These are phyloP conservation scores for Trachops cirrhosus DNA, from an alignment of 2,797 vertebrate species.

Conservation along the genomic window DNA sequence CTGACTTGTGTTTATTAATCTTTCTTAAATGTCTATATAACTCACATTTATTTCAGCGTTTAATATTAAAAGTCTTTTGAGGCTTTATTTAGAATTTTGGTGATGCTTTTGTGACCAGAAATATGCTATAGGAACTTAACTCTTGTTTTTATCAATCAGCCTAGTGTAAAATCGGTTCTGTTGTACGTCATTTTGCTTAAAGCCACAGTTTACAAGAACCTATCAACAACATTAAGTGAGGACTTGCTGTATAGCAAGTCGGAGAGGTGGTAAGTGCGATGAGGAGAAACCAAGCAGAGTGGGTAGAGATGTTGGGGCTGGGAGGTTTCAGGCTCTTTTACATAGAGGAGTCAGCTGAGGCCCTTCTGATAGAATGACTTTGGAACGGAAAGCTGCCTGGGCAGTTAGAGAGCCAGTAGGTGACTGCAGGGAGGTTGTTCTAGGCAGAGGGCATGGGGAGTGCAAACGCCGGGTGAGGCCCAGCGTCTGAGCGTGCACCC, in stretches of 20 bases:
- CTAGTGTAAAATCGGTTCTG: not conserved
- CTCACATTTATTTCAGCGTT: not conserved
- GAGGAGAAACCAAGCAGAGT: not conserved
- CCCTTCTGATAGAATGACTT: not conserved
- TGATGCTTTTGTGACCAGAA: not conserved
- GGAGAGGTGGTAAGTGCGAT: not conserved
- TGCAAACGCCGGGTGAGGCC: not conserved
- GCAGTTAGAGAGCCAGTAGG: not conserved
- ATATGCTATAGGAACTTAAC: not conserved
- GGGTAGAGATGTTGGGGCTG: not conserved
- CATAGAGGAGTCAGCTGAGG: not conserved
- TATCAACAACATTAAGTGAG: not conserved
- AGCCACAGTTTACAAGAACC: not conserved
- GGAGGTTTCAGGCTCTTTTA: not conserved
- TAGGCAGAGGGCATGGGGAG: not conserved
- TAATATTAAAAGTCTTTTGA: not conserved
- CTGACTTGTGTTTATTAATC: not conserved
- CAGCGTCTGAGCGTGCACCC: rapidly evolving
- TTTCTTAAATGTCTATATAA: not conserved
- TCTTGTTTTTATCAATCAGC: not conserved
- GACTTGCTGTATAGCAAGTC: not conserved
- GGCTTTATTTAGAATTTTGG: not conserved
- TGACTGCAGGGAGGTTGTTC: not conserved
- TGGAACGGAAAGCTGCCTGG: not conserved
- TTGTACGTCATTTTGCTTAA: not conserved